Evolutionary conservation across 2,113 vertebrate genomes (phyloP), one percentile per base, ranked within the genome.

Genomic region (Numenius arquata): DNA sequence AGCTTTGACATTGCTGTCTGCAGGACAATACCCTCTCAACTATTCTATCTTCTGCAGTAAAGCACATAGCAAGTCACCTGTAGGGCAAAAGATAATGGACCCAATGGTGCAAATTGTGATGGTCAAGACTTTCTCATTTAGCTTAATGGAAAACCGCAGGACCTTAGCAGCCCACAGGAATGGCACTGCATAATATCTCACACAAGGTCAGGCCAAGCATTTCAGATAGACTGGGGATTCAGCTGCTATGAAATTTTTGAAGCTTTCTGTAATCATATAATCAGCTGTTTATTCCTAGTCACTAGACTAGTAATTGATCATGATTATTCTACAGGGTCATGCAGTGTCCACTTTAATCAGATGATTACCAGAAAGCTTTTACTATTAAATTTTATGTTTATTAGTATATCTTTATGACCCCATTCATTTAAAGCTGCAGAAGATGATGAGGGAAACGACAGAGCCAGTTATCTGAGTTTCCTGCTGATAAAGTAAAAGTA

Each of bases 91-190:
- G 47, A 94, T 96, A 95, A 96, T 85, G 72, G 78, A 88, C 43
- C 68, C 52, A 88, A 40, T 67, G 52, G 88, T 77, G 75, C 30
- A 89, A 96, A 95, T 34, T 94, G 78, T 88, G 86, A 77, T 88
- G 93, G 89, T 80, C 85, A 95, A 91, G 89, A 47, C 55, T 77
- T 95, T 85, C 81, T 90, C 87, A 95, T 95, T 95, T 94, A 91
- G 55, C 43, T 91, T 95, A 95, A 93, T 89, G 88, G 87, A 89
- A 95, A 96, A 94, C 93, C 6, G 1, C 91, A 78, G 91, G 94
- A 95, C n/a, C 52, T 91, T 71, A 85, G 58, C 89, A 85, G 77
- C 55, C 74, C 59, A 77, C 72, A 80, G 93, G 56, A 93, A 74
- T 71, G 55, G 27, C 62, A 82, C 26, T 85, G 41, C 38, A 21